Conservation (phyloP, 2,888 invertebrate species). For the Rhamphomyia laevipes region DNA sequence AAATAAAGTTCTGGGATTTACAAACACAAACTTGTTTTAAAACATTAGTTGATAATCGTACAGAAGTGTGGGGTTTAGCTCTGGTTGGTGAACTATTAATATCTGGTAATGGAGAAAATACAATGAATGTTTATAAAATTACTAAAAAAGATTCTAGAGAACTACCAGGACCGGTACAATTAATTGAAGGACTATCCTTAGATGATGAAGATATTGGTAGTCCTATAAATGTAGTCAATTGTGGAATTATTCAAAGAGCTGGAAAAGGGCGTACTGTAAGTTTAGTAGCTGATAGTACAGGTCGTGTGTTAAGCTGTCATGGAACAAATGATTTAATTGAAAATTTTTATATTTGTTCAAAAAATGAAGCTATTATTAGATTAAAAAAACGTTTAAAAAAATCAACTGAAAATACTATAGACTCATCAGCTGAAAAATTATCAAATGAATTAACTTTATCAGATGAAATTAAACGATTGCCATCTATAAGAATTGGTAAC, state of each 20-base stretch:
- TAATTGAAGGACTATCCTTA: slow-evolving; percentile 32
- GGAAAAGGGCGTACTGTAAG: slow-evolving; percentile 70
- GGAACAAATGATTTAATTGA: slow-evolving; percentile 75
- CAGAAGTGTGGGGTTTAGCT: slow-evolving; percentile 80
- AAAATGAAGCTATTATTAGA: slow-evolving; percentile 59
- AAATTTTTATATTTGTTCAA: slow-evolving; percentile 65
- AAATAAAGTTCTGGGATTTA: slow-evolving; percentile 95
- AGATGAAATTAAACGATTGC: slow-evolving; percentile 61
- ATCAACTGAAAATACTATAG: slow-evolving; percentile 42
- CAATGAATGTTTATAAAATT: slow-evolving; percentile 75
- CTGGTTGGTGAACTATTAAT: slow-evolving; percentile 70
- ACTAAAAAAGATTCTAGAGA: slow-evolving; percentile 42
- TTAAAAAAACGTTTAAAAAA: slow-evolving; percentile 70
- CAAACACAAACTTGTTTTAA: slow-evolving; percentile 92
- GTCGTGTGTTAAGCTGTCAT: slow-evolving; percentile 65
- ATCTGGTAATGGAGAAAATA: slow-evolving; percentile 77
- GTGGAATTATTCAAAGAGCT: slow-evolving; percentile 67
- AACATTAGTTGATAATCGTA: slow-evolving; percentile 78
- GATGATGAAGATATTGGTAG: slow-evolving; percentile 38
- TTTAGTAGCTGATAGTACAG: slow-evolving; percentile 58
- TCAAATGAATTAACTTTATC: slow-evolving; percentile 43
- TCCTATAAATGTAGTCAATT: slow-evolving; percentile 61
- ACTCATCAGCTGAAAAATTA: slow-evolving; percentile 23
- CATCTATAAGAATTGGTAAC: slow-evolving; percentile 51
- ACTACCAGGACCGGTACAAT: slow-evolving; percentile 41